Percentiles rank a stretch among this genome's conserved stretches.
Evolutionary conservation across 2,888 invertebrate genomes (phyloP).

Genomic region (Ichneumoninae sp.): DNA sequence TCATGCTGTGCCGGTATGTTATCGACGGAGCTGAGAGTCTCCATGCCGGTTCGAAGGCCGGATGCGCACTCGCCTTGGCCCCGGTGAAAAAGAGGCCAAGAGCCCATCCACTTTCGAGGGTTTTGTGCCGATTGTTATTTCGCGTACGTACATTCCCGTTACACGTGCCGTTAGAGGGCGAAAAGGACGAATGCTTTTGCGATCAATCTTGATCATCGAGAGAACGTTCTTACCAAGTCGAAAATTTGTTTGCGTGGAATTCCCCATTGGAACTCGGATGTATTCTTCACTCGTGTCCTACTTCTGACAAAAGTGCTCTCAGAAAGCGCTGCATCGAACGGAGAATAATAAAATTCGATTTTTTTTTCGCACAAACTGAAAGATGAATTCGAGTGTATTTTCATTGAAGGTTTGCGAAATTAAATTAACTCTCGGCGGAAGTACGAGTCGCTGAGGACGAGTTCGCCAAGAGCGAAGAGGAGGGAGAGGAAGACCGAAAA

Average conservation of each 20-base stretch:
- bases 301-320: neutral
- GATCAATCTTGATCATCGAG: neutral
- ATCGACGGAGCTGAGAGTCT: neutral
- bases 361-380: neutral
- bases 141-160: constrained; percentile 31
- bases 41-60: constrained; percentile 11
- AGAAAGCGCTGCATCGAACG: too few relatives aligned
- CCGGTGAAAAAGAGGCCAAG: constrained; percentile 32
- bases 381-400: neutral
- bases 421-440: constrained; percentile 36
- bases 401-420: constrained; percentile 52
- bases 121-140: constrained; percentile 53
- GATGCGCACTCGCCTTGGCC: constrained; percentile 18
- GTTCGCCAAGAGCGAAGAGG: constrained; percentile 8
- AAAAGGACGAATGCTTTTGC: constrained; percentile 26
- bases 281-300: too few relatives aligned
- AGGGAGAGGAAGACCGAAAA: constrained; percentile 8
- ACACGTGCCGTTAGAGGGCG: constrained; percentile 32
- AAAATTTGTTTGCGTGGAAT: constrained; percentile 12
- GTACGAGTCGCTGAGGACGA: neutral
- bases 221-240: constrained; percentile 1
- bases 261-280: neutral
- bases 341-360: neutral
- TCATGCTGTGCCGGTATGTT: neutral
- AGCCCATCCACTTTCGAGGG: constrained; percentile 56